Conservation (phyloP, 2,888 invertebrate species). For the Cerceris ruficornis region DNA sequence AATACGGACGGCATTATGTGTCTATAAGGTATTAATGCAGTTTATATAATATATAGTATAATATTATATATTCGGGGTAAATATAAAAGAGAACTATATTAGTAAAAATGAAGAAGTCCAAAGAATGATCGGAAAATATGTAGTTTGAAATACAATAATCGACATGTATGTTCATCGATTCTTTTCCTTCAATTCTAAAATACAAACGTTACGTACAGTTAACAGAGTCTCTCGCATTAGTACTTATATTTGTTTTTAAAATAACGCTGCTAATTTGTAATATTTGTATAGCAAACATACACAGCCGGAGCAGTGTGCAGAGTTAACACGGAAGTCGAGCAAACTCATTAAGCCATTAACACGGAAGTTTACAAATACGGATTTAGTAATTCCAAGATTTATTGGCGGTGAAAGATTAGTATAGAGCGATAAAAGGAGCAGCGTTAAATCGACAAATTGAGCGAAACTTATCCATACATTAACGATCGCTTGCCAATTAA, state of each 20-base stretch:
- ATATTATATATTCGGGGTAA: too few relatives aligned
- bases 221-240: background rate
- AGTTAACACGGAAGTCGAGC: slow-evolving; percentile 4
- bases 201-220: too few relatives aligned
- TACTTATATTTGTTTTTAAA: background rate
- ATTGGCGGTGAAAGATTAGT: background rate
- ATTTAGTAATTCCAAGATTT: slow-evolving; percentile 3
- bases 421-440: background rate
- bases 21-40: too few relatives aligned
- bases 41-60: too few relatives aligned
- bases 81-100: too few relatives aligned
- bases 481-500: background rate
- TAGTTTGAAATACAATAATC: too few relatives aligned
- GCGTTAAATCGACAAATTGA: background rate
- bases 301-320: too few relatives aligned
- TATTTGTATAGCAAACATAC: background rate
- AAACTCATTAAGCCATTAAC: slow-evolving; percentile 2
- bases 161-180: too few relatives aligned
- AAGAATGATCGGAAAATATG: too few relatives aligned
- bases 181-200: too few relatives aligned
- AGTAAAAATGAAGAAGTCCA: too few relatives aligned
- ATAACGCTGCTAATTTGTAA: slow-evolving; percentile 5
- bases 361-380: slow-evolving; percentile 4
- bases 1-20: too few relatives aligned
- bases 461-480: background rate